Conservation (phyloP, 2,888 invertebrate genomes). For the Phlogophora meticulosa region DNA sequence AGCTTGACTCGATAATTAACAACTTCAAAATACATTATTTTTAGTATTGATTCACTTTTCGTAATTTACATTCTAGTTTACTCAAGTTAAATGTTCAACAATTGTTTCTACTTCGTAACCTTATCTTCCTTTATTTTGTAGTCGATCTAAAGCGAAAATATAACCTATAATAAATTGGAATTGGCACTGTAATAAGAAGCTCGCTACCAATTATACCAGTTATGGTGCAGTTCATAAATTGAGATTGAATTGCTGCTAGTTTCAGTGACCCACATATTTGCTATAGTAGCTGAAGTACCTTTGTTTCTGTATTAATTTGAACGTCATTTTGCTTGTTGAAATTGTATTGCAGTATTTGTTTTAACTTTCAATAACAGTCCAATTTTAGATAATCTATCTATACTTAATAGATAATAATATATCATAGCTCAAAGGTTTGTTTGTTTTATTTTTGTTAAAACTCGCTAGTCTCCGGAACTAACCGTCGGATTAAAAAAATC, state of each 20-base stretch:
- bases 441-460: no score
- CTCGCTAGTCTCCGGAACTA: no score
- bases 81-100: neutral
- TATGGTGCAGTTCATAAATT: constrained; percentile 37
- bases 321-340: neutral
- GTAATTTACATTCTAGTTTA: neutral
- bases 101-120: constrained; percentile 2
- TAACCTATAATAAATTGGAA: constrained; percentile 14
- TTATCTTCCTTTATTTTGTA: constrained; percentile 11
- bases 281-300: neutral
- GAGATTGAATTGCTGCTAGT: constrained; percentile 29
- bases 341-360: neutral
- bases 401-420: no score
- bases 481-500: no score
- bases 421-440: no score
- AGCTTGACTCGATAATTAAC: no score
- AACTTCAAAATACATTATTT: neutral
- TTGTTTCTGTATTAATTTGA: neutral
- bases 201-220: constrained; percentile 45
- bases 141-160: constrained; percentile 12
- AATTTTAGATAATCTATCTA: no score
- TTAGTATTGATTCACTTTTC: neutral
- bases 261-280: constrained; percentile 29
- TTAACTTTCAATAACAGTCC: neutral
- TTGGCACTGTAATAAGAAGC: constrained; percentile 28